Base-by-base conservation (phyloP, 2,888 invertebrate species). In the Pammene fasciana region DNA sequence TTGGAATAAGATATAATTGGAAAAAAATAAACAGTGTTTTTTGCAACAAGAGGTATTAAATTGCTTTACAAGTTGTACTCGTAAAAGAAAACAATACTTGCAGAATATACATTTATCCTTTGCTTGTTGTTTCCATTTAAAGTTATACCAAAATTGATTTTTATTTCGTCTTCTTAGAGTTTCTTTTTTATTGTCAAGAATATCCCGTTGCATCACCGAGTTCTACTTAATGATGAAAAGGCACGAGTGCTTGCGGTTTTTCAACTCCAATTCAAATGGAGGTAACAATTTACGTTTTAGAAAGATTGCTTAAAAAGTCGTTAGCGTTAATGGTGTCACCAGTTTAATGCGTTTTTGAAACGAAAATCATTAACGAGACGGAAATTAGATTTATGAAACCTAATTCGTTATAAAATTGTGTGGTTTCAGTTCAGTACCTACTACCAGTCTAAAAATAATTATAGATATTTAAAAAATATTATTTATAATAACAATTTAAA, bases 291-390 rank as follows among this genome's bases (percentile, higher is more conserved):
- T 55, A 45, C 52, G 65, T 55, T 65, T 68, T 52, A 59, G 57
- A 65, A 54, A 65, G 52, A 70, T 70, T 65, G 65, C 70, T 70
- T 60, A 70, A 70, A 65, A 70, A 70, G 65, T 60, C 70, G 54
- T 70, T 70, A 70, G 70, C 60, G 70, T 18, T 70, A 70, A 70
- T 70, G 65, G 65, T 65, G 65, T 65, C 60, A 55, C 65, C 54
- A 34, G 34, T 70, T 64, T 70, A 70, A 70, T 65, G 54, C 54
- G 46, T 65, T 55, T 65, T 59, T 70, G 65, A 65, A 60, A 60
- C 41, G 68, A 59, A 60, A 65, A 65, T 60, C 70, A 65, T 70
- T 70, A 70, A 46, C 60, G 59, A 36, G 38, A 54, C 45, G 54
- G 65, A 65, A 60, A 59, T 65, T 57, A 52, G 55, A 64, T 48